These are phyloP conservation scores for Ammodytes dubius DNA, from an alignment of 2,113 vertebrate species.

Conservation along the genomic window DNA sequence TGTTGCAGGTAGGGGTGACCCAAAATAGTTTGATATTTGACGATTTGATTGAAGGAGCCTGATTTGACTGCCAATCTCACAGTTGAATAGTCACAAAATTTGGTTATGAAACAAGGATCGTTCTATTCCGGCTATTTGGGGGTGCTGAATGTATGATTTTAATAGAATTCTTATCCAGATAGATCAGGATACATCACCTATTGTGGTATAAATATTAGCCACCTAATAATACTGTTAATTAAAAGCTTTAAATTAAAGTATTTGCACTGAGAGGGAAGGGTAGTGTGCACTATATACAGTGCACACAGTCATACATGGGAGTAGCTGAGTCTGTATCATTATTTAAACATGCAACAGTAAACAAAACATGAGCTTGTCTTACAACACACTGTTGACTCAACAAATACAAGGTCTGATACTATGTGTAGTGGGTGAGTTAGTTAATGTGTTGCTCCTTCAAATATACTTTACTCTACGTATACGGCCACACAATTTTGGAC, in stretches of 20 bases:
- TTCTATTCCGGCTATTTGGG: no score
- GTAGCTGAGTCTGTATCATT: background rate
- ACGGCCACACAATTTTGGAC: background rate
- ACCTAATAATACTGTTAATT: no score
- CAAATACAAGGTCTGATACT: background rate
- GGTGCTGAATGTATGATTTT: no score
- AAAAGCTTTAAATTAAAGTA: background rate
- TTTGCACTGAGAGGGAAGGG: background rate
- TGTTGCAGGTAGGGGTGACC: background rate
- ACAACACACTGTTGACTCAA: background rate
- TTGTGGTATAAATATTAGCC: no score
- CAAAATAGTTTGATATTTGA: no score
- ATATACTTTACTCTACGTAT: background rate
- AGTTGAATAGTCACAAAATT: no score
- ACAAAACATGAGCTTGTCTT: slow-evolving; percentile 6
- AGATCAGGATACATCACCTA: no score
- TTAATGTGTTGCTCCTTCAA: background rate
- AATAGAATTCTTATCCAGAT: no score
- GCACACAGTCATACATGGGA: background rate
- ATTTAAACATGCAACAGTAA: slow-evolving; percentile 1
- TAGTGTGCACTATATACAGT: background rate
- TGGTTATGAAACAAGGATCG: no score
- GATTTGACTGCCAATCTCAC: no score
- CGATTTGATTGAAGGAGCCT: no score
- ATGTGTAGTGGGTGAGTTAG: background rate